phyloP scores from a whole-genome alignment of 1,140 invertebrate genomes.

The Diploscapter pachys region DNA sequence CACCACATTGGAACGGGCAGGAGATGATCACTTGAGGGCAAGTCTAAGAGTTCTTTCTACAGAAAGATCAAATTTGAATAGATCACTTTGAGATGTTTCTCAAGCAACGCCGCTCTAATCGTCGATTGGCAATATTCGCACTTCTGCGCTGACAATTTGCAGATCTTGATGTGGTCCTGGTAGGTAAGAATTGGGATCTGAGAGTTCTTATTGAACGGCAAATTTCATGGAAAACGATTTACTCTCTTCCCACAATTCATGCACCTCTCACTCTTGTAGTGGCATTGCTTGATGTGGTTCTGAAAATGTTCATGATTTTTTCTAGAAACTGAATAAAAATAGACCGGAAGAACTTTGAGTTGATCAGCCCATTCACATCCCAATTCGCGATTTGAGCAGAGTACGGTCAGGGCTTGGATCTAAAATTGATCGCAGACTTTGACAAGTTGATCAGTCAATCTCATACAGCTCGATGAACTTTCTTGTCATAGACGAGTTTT shows the following conservation, averaged over 20 bases:
- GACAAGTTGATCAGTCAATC: not conserved
- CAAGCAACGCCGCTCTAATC: slow-evolving; percentile 81
- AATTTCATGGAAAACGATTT: no score
- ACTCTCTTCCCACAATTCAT: not conserved
- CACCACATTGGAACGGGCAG: slow-evolving; percentile 78
- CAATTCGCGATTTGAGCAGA: slow-evolving; percentile 84
- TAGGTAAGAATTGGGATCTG: slow-evolving; percentile 65
- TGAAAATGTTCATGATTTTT: slow-evolving; percentile 72
- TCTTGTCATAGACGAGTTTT: not conserved
- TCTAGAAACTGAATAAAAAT: no score
- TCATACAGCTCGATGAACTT: not conserved
- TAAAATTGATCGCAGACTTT: not conserved
- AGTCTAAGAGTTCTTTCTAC: slow-evolving; percentile 7
- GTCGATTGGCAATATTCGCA: slow-evolving; percentile 84
- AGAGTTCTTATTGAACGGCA: not conserved
- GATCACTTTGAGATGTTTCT: slow-evolving; percentile 51
- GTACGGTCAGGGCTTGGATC: slow-evolving; percentile 17
- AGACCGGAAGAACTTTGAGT: slow-evolving; percentile 71
- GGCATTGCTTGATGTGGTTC: slow-evolving; percentile 78
- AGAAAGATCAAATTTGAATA: not conserved
- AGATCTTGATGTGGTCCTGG: slow-evolving; percentile 84
- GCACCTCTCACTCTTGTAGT: slow-evolving; percentile 8
- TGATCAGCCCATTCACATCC: slow-evolving; percentile 92
- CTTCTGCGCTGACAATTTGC: slow-evolving; percentile 78
- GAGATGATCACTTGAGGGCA: slow-evolving; percentile 78